Percentiles rank a stretch among this genome's conserved stretches.
Conservation (phyloP, 2,113 vertebrate genomes). For the Pao palembangensis region DNA sequence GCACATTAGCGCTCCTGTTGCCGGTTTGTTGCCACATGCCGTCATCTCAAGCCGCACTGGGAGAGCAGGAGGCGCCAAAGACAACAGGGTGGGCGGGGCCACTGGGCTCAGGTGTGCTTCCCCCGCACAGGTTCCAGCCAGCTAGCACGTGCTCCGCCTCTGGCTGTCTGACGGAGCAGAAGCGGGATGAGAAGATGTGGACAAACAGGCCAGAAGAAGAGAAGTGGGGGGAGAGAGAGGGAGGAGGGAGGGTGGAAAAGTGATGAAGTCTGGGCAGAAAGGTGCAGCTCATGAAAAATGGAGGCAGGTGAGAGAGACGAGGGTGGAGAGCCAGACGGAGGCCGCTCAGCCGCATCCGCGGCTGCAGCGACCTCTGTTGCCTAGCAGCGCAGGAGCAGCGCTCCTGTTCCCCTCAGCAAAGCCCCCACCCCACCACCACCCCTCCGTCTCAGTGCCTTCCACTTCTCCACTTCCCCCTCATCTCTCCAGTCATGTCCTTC, state of each 20-base stretch:
- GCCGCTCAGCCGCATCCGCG: slow-evolving; percentile 57
- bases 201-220: slow-evolving; percentile 60
- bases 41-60: background rate
- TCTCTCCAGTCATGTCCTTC: background rate
- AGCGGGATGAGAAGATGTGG: slow-evolving; percentile 32
- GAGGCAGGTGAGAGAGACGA: slow-evolving; percentile 6
- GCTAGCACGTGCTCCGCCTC: slow-evolving; percentile 37
- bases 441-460: background rate
- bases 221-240: slow-evolving; percentile 17
- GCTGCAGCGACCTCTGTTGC: slow-evolving; percentile 52
- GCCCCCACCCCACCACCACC: no score
- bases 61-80: background rate
- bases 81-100: background rate
- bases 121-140: slow-evolving; percentile 39
- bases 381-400: slow-evolving; percentile 38
- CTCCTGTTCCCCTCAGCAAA: no score
- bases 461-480: slow-evolving; percentile 1
- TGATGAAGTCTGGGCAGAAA: slow-evolving; percentile 14
- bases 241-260: slow-evolving; percentile 10
- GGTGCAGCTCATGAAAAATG: slow-evolving; percentile 43
- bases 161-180: slow-evolving; percentile 44
- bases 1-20: slow-evolving; percentile 13
- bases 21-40: background rate
- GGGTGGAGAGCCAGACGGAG: slow-evolving; percentile 38
- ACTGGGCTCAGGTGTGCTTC: slow-evolving; percentile 41